Percentiles rank a stretch among this genome's conserved stretches.
These are phyloP conservation scores for Brachyalestes nurse DNA, from an alignment of 2,797 vertebrate species.

Conservation along the genomic window DNA sequence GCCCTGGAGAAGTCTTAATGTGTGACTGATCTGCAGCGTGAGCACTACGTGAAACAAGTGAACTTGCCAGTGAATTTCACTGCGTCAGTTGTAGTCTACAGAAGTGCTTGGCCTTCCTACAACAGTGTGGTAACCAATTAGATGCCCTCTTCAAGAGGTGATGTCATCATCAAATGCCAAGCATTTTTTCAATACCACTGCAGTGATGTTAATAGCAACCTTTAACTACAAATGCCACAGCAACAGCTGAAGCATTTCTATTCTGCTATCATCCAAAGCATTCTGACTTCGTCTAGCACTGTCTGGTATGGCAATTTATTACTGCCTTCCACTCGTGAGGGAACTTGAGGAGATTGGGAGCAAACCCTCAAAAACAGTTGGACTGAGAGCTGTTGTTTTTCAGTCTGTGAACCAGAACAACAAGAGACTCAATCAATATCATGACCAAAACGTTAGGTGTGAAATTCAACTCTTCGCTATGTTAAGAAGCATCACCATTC, in stretches of 20 bases:
- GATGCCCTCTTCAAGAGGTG: slow-evolving; percentile 90
- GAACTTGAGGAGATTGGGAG: background rate
- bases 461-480: no score
- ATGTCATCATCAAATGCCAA: background rate
- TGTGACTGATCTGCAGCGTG: slow-evolving; percentile 92
- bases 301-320: background rate
- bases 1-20: slow-evolving; percentile 87
- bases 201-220: background rate
- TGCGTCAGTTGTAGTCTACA: slow-evolving; percentile 92
- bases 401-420: no score
- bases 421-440: no score
- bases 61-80: slow-evolving; percentile 73
- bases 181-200: background rate
- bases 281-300: background rate
- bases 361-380: background rate
- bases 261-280: background rate
- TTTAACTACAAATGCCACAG: background rate
- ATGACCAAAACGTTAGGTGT: no score
- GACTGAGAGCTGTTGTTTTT: no score
- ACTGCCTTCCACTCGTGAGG: background rate
- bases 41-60: slow-evolving; percentile 92
- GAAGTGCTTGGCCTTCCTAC: slow-evolving; percentile 87
- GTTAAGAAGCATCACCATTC: no score
- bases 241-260: background rate
- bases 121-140: slow-evolving; percentile 86